A percentile compares a stretch with the other conserved stretches of the same genome.
phyloP scores from a whole-genome alignment of 2,888 invertebrate species.

The Nowickia ferox region DNA sequence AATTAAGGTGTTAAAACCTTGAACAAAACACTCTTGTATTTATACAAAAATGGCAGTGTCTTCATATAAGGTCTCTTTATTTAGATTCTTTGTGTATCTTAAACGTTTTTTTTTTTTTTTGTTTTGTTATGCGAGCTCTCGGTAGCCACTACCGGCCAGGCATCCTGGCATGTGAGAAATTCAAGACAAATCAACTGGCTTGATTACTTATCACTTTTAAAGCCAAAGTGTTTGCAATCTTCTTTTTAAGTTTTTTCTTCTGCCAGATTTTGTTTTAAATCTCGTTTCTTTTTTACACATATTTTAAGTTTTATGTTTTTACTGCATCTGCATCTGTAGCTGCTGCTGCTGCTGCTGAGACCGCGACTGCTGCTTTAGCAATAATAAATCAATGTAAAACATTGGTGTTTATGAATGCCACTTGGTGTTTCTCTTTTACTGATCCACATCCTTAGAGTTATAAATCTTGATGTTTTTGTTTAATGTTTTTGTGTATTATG shows the following conservation, averaged over 20 bases:
- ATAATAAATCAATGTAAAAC: slow-evolving; percentile 70
- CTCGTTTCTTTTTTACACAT: slow-evolving; percentile 40
- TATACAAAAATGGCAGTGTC: slow-evolving; percentile 33
- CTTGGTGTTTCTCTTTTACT: slow-evolving; percentile 24
- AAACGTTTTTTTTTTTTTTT: slow-evolving; percentile 6
- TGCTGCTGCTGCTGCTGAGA: not conserved
- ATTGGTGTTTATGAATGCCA: slow-evolving; percentile 68
- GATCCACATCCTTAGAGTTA: slow-evolving; percentile 44
- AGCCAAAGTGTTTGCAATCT: slow-evolving; percentile 34
- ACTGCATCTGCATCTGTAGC: slow-evolving; percentile 11
- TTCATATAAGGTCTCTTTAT: slow-evolving; percentile 37
- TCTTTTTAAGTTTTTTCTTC: slow-evolving; percentile 22
- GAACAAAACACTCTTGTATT: slow-evolving; percentile 21
- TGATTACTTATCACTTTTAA: slow-evolving; percentile 51
- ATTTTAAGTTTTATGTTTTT: slow-evolving; percentile 18
- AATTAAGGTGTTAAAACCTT: slow-evolving; percentile 69
- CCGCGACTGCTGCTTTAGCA: slow-evolving; percentile 23
- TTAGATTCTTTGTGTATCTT: slow-evolving; percentile 27
- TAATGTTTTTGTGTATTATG: slow-evolving; percentile 22
- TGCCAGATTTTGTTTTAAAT: slow-evolving; percentile 57
- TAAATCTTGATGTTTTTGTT: slow-evolving; percentile 44
- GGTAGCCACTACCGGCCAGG: slow-evolving; percentile 31
- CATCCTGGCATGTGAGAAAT: slow-evolving; percentile 24
- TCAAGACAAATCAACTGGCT: slow-evolving; percentile 40
- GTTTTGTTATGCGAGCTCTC: slow-evolving; percentile 29